Percentiles rank a stretch among this genome's conserved stretches.
phyloP scores from a whole-genome alignment of 1,140 invertebrate genomes.

The Hydropsyche tenuis region DNA sequence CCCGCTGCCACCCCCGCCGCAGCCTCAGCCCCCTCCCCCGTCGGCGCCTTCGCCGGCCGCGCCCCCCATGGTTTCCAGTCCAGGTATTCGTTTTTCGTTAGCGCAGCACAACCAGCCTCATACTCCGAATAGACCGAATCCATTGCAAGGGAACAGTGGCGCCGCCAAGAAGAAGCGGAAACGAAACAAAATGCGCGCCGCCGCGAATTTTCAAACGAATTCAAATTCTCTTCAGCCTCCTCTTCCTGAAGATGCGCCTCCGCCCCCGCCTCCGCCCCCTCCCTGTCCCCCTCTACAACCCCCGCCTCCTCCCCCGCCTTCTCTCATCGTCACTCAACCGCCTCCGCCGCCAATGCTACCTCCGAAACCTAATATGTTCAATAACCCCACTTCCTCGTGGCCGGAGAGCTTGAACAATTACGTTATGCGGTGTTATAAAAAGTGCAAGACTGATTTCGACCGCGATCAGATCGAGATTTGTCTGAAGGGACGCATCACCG shows the following conservation, averaged over 20 bases:
- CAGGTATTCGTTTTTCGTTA: slow-evolving; percentile 17
- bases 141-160: slow-evolving; percentile 62
- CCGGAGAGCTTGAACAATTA: slow-evolving; percentile 81
- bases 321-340: slow-evolving; percentile 41
- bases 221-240: slow-evolving; percentile 61
- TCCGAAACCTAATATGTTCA: slow-evolving; percentile 54
- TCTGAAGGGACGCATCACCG: slow-evolving; percentile 90
- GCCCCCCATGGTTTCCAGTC: slow-evolving; percentile 65
- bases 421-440: slow-evolving; percentile 89
- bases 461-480: slow-evolving; percentile 94
- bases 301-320: slow-evolving; percentile 46
- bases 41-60: slow-evolving; percentile 61
- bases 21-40: slow-evolving; percentile 58
- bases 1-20: slow-evolving; percentile 57
- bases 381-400: slow-evolving; percentile 68
- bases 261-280: slow-evolving; percentile 60
- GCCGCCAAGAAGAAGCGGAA: slow-evolving; percentile 78
- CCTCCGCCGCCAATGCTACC: slow-evolving; percentile 50
- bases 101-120: slow-evolving; percentile 58
- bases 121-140: slow-evolving; percentile 52
- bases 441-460: slow-evolving; percentile 84
- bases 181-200: slow-evolving; percentile 68
- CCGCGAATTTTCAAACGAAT: slow-evolving; percentile 42
- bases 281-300: slow-evolving; percentile 51
- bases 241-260: slow-evolving; percentile 65